Evolutionary conservation across 2,888 invertebrate species (phyloP).

Genomic region (Icerya purchasi): DNA sequence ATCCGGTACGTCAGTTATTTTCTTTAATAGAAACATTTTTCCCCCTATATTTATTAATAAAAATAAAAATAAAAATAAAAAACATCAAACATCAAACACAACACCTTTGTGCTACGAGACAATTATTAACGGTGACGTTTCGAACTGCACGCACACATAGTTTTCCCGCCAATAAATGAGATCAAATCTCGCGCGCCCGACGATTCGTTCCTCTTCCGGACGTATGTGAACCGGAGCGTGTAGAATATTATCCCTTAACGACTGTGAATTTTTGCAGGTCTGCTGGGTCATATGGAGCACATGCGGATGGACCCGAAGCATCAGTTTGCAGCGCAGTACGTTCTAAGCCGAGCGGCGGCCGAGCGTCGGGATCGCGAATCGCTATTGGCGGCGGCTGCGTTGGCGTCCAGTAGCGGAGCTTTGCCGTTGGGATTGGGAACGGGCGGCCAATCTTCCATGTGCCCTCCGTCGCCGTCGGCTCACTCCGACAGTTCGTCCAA

Average conservation of each 20-base stretch:
- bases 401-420: conserved; percentile 40
- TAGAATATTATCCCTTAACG: no score
- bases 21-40: no score
- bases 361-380: conserved; percentile 67
- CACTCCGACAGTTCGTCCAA: conserved; percentile 60
- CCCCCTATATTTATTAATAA: no score
- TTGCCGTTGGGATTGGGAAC: conserved; percentile 21
- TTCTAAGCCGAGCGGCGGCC: conserved; percentile 70
- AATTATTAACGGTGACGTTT: no score
- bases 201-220: no score
- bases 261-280: conserved; percentile 51
- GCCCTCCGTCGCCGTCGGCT: conserved; percentile 59
- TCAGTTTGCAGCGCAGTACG: conserved; percentile 86
- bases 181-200: no score
- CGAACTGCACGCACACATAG: no score
- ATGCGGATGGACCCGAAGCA: conserved; percentile 94
- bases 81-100: no score
- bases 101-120: no score
- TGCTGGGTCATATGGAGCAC: conserved; percentile 84
- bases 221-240: no score
- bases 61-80: no score
- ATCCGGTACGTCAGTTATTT: conserved; percentile 42
- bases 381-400: conserved; percentile 38
- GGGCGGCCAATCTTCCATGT: conserved; percentile 16
- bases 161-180: no score